Evolutionary conservation across 2,888 invertebrate species (phyloP).

Genomic region (Acanthosepion esculentum): DNA sequence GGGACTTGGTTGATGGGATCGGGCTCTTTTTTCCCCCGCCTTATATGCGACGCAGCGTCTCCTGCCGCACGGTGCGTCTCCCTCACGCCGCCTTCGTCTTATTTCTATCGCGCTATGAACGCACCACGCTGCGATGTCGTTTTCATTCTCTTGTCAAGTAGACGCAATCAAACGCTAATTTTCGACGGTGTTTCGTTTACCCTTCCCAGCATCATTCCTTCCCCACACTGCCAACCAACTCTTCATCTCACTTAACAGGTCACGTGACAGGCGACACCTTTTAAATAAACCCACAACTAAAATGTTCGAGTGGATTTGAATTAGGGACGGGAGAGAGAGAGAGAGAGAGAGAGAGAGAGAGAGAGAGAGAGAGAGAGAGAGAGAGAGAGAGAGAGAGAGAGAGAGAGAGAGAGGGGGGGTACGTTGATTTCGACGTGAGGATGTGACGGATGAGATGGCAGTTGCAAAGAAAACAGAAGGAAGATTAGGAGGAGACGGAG

Average conservation of each 20-base stretch:
- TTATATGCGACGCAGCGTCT: neutral
- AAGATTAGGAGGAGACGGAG: neutral
- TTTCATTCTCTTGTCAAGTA: conserved; percentile 23
- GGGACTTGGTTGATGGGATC: conserved; percentile 18
- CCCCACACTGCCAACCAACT: neutral
- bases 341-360: neutral
- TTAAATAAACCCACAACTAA: neutral
- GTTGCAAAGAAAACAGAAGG: neutral
- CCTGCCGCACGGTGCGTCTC: neutral
- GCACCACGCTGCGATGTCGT: conserved; percentile 33
- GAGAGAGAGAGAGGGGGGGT: neutral
- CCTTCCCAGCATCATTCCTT: neutral
- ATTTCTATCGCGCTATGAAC: neutral
- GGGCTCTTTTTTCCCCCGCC: neutral
- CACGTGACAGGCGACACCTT: conserved; percentile 13
- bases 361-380: neutral
- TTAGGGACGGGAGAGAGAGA: neutral
- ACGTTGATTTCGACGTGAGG: neutral
- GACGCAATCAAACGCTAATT: conserved; percentile 33
- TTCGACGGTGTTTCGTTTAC: neutral
- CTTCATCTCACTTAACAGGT: conserved; percentile 33
- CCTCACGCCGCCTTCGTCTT: neutral
- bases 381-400: neutral
- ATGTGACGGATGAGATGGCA: neutral
- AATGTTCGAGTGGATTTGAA: conserved; percentile 8